These are phyloP conservation scores for Aurelia coerulea DNA, from an alignment of 30 jellyfish, hydroid and myxozoan genomes.

Conservation along the genomic window DNA sequence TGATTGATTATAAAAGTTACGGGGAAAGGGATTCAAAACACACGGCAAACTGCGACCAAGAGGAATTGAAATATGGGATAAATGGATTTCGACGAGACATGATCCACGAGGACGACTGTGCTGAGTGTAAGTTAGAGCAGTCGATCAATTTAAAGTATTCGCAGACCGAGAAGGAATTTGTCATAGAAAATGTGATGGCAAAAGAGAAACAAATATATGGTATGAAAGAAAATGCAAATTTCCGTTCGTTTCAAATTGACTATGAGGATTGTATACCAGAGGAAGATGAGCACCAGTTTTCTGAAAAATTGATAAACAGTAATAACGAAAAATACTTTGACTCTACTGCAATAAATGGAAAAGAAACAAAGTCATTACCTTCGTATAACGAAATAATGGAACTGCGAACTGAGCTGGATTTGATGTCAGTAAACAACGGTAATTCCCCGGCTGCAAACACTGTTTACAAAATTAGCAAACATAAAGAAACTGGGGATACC, in stretches of 20 bases:
- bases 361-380: conserved; percentile 14
- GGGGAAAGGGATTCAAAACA: neutral
- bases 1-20: neutral
- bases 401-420: conserved; percentile 5
- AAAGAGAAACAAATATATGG: neutral
- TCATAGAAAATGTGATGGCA: neutral
- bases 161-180: neutral
- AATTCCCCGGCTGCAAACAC: neutral
- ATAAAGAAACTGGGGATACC: neutral
- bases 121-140: neutral
- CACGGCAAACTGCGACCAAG: neutral
- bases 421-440: neutral
- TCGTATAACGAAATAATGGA: conserved; percentile 40
- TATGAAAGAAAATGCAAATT: neutral
- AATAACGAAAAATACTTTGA: neutral
- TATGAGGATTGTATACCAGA: too few relatives aligned
- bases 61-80: neutral
- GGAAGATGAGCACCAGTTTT: too few relatives aligned
- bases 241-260: neutral
- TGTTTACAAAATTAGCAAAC: neutral
- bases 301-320: neutral
- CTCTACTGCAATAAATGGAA: neutral
- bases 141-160: neutral
- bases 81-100: neutral
- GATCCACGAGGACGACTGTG: neutral